A percentile compares a stretch with the other conserved stretches of the same genome.
Evolutionary conservation across 2,113 vertebrate species (phyloP).

Genomic region (Anolis sagrei): DNA sequence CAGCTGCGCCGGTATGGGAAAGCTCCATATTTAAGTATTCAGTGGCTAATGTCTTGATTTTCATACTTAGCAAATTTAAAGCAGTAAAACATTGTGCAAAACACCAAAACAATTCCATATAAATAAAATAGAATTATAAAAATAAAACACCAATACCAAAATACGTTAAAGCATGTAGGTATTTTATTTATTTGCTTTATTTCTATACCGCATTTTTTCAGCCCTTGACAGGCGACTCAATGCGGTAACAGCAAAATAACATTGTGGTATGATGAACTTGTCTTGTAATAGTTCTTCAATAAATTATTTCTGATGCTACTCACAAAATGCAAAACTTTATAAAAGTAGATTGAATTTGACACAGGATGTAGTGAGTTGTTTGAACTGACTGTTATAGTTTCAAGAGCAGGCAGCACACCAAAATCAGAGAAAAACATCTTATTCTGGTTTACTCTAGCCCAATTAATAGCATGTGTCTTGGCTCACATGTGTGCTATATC

Average conservation of each 20-base stretch:
- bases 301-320: neutral
- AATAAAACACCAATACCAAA: neutral
- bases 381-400: neutral
- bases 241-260: neutral
- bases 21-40: neutral
- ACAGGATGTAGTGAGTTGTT: neutral
- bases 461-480: neutral
- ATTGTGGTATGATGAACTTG: too few relatives aligned
- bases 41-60: neutral
- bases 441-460: neutral
- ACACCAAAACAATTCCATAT: neutral
- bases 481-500: neutral
- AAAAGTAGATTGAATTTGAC: neutral
- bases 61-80: too few relatives aligned
- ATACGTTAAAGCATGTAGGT: neutral
- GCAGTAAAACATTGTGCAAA: neutral
- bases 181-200: too few relatives aligned
- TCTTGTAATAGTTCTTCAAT: neutral
- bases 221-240: too few relatives aligned
- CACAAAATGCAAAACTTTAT: neutral
- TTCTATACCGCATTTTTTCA: too few relatives aligned
- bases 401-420: neutral
- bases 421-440: neutral
- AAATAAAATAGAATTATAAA: neutral
- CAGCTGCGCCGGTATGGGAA: too few relatives aligned